A percentile compares a stretch with the other conserved stretches of the same genome.
These are phyloP conservation scores for Polypedilum vanderplanki DNA, from an alignment of 1,140 invertebrate genomes.

Conservation along the genomic window DNA sequence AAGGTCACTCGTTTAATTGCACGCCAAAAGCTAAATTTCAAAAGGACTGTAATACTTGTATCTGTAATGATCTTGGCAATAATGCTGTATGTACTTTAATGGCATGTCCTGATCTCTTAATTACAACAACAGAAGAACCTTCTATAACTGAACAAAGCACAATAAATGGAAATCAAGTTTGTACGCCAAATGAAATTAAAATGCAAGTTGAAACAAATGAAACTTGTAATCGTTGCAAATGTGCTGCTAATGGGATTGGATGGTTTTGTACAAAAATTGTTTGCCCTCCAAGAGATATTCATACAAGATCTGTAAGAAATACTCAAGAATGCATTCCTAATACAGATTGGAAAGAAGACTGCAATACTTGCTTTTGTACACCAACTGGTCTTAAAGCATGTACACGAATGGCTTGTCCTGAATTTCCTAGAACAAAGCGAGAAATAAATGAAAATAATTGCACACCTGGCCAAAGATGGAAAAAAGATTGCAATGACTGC, in stretches of 20 bases:
- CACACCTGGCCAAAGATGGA: not conserved
- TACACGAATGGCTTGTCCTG: not conserved
- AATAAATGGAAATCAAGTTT: not conserved
- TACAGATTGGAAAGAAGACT: not conserved
- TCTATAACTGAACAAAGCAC: not conserved
- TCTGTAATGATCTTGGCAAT: not conserved
- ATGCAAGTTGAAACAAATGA: not conserved
- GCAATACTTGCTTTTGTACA: not conserved
- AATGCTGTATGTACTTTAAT: not conserved
- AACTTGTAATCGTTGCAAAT: slow-evolving; percentile 22
- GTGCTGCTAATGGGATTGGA: slow-evolving; percentile 15
- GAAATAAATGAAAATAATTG: not conserved
- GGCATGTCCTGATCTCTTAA: not conserved
- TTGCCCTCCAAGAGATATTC: not conserved
- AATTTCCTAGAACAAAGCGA: not conserved
- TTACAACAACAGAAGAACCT: not conserved
- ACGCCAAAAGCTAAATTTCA: not conserved
- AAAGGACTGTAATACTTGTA: not conserved
- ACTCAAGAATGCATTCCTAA: not conserved
- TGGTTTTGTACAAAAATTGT: slow-evolving; percentile 15
- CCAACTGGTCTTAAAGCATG: not conserved
- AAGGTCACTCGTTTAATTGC: slow-evolving; percentile 6
- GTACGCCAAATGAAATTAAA: slow-evolving; percentile 23
- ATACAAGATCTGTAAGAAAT: not conserved
- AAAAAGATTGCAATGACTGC: slow-evolving; percentile 17